Base-by-base conservation (phyloP, 1,140 invertebrate species). In the Aphaenogaster rudis region DNA sequence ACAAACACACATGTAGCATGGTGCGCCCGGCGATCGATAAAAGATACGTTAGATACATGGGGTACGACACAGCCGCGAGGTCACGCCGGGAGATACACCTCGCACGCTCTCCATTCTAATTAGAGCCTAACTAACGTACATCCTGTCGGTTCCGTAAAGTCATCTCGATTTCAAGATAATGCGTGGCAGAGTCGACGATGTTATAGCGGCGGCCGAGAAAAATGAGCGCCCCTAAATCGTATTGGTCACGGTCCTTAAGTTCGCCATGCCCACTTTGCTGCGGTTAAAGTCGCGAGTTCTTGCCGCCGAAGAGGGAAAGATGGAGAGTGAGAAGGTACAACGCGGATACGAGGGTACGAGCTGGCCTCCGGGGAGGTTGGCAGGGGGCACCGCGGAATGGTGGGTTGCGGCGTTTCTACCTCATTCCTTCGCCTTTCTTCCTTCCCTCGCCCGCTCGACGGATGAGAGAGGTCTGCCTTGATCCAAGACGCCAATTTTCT, bases 181-280 rank as follows among this genome's bases (percentile, higher is more conserved):
- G n/a, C 42, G 15, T 8, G 86, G 9, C 69, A 48, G 63, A 66
- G 57, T 74, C 69, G 67, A 57, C 71, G 45, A 72, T 64, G 33
- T 78, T 86, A 69, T 71, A 64, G 15, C 33, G 54, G 33, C 78
- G 77, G 59, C 17, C 36, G 71, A 86, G 89, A 91, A 90, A 92
- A 92, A 91, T 89, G 88, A 87, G 86, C 88, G 81, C 76, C 42
- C 67, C 77, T 84, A 92, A 92, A 93, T 93, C 87, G 87, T 89
- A 91, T 93, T 87, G 91, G 92, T 92, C 88, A 91, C 89, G 93
- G 90, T 88, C 87, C 77, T 93, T 93, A 93, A 87, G 87, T 92
- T 90, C 82, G 92, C 87, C 86, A 91, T 92, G 93, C 69, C 88
- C 90, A 91, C 90, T 93, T 93, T 92, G 88, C 86, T 92, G 91